Base-by-base conservation (phyloP, 1,140 invertebrate species). In the Phenacoccus solenopsis region DNA sequence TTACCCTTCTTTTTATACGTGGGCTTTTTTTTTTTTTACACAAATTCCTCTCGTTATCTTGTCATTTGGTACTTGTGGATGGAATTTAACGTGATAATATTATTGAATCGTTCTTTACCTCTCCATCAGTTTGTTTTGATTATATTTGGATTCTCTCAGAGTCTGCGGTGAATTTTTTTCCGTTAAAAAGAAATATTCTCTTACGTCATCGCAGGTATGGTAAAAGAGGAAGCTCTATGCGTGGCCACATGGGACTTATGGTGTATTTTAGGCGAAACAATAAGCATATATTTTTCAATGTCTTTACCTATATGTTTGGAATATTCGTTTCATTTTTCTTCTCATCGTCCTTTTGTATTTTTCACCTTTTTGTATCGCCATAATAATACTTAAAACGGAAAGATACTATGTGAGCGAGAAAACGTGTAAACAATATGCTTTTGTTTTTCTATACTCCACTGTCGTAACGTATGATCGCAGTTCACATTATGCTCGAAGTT, bases 1-100 rank as follows among this genome's bases (percentile, higher is more conserved):
- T 49, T 49, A 49, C 38, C 38, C 38, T 49, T 49, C 16, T 49
- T 49, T 49, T 49, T 49, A 10, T 9, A 49, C 16, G 5, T 10
- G 13, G 38, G 38, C 20, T 49, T n/a, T n/a, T 49, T 49, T 13
- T 32, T 49, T 49, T 49, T 49, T 49, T 16, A 3, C 16, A 49
- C 38, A 49, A 49, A 49, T 49, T 49, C 38, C 38, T 49, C 38
- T 49, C 38, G 38, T 49, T 49, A 49, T 49, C 38, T 49, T 49
- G 38, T 49, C 38, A 49, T n/a, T 49, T n/a, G 38, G 38, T 49
- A 49, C 38, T 49, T 49, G 38, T 49, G 38, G 38, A 49, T 49
- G 38, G 38, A 49, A 49, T 49, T 49, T 49, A 49, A 49, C 38
- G 20, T 49, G 20, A 49, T 49, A 49, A 49, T 49, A n/a, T 16